Base-by-base conservation (phyloP, 2,797 vertebrate genomes). In the Todus mexicanus region DNA sequence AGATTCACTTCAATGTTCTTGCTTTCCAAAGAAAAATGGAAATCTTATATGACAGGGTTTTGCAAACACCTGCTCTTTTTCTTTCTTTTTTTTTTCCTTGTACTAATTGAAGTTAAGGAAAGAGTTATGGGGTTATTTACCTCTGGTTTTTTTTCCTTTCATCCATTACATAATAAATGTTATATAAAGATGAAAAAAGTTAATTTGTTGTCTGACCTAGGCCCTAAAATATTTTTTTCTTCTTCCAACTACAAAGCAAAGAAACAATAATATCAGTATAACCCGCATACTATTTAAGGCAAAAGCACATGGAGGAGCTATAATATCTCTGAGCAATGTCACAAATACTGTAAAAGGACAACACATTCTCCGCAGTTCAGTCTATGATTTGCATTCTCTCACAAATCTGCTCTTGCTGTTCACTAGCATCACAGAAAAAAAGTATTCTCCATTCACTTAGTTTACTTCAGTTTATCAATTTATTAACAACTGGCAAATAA, bases 1-100 rank as follows among this genome's bases (percentile, higher is more conserved):
- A 64, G 70, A 48, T 84, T 92, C 53, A n/a, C 48, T 89, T 75
- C 89, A 72, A 18, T 54, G 51, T 75, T 80, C 78, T 85, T 74
- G 27, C n/a, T 88, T 92, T 88, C 82, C 61, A 81, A 91, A 85
- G 89, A 75, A 80, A 91, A 73, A n/a, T 77, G n/a, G 65, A 77
- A 93, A 92, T 83, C 84, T 90, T 82, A 45, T 70, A 37, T 43
- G 70, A 45, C 54, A 78, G 76, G 5, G 15, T 31, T 89, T 93
- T 90, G 45, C 43, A 74, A 86, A 66, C 79, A 89, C 76, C 76
- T 90, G 80, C 12, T 77, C 35, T 68, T 56, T 65, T 85, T 25
- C 60, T 70, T 38, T 66, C 29, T 35, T 84, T 33, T 20, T n/a
- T 53, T 14, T n/a, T 22, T 13, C 43, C 23, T 42, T 81, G 26